Conservation (phyloP, 2,888 invertebrate genomes). For the Trichopria drosophilae region DNA sequence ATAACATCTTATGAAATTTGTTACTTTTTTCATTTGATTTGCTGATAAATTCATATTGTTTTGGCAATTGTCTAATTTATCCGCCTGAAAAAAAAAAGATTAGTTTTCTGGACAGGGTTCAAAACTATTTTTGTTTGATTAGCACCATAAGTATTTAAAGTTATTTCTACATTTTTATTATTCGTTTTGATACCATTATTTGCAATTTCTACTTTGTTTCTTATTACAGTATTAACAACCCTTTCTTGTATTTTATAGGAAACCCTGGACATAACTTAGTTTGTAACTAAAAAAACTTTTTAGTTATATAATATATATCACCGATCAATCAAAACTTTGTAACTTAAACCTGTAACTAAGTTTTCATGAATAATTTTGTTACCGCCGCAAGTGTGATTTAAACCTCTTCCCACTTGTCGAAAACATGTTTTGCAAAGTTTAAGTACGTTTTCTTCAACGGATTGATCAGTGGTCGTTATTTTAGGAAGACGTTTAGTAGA, state of each 20-base stretch:
- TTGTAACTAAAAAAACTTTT: too few species aligned
- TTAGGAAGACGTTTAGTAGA: neutral
- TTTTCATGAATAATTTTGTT: too few species aligned
- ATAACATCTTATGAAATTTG: conserved; percentile 11
- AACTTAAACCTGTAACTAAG: too few species aligned
- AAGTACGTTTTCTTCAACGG: too few species aligned
- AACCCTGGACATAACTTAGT: conserved; percentile 8
- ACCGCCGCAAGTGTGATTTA: conserved; percentile 6
- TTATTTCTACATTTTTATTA: conserved; percentile 5
- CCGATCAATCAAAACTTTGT: too few species aligned
- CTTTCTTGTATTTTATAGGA: conserved; percentile 10
- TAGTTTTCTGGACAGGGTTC: too few species aligned
- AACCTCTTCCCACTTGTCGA: conserved; percentile 10
- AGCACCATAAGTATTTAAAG: conserved; percentile 1
- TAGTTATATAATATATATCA: too few species aligned
- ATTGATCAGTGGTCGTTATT: neutral
- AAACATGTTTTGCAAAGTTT: conserved; percentile 10
- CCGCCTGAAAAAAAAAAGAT: too few species aligned
- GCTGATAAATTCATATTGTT: conserved; percentile 3
- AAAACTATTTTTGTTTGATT: conserved; percentile 8
- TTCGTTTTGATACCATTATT: neutral
- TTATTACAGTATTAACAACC: neutral
- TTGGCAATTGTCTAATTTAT: conserved; percentile 5
- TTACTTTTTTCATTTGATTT: conserved; percentile 9
- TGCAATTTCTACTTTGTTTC: conserved; percentile 1